Base-by-base conservation (phyloP, 2,888 invertebrate species). In the Papilio gigon region DNA sequence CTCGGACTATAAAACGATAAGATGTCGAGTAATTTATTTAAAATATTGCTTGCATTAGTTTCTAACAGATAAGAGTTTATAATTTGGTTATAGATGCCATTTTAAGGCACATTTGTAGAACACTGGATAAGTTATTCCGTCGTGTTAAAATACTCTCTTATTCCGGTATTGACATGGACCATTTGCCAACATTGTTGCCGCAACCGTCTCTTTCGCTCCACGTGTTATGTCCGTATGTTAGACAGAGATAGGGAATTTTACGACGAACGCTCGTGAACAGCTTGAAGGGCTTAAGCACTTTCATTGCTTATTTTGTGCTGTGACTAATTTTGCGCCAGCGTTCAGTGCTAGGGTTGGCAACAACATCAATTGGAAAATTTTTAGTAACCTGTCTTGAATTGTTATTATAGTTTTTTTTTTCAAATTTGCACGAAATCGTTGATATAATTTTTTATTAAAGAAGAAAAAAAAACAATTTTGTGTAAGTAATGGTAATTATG, bases 291-390 rank as follows among this genome's bases (percentile, higher is more conserved):
- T 75, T 82, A 81, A 84, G 81, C 79, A 80, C 78, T 87, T 89
- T 84, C 84, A 87, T 89, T 87, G 86, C 87, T 89, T 86, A 88
- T 88, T 89, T 89, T 88, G 87, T 79, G 74, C 80, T 84, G 82
- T 82, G 86, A 89, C 89, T 89, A 89, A 89, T 89, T 89, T 88
- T 86, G 88, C 85, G 81, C 85, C 80, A 80, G 82, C 82, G 80
- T 78, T 74, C 75, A n/a, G 17, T 40, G 17, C 0, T 40, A 70
- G 69, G 69, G 69, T 35, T 70, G 65, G 20, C 69, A 62, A 25
- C n/a, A 25, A 35, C 17, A 30, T 53, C 1, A 53, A n/a, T 1
- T 6, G 30, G 33, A 22, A 67, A 2, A 33, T 20, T 56, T 11
- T 37, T 53, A 17, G 33, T 20, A 20, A 56, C 1, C 27, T 56